Evolutionary conservation across 2,797 vertebrate species (phyloP).

Genomic region (Dallia pectoralis): DNA sequence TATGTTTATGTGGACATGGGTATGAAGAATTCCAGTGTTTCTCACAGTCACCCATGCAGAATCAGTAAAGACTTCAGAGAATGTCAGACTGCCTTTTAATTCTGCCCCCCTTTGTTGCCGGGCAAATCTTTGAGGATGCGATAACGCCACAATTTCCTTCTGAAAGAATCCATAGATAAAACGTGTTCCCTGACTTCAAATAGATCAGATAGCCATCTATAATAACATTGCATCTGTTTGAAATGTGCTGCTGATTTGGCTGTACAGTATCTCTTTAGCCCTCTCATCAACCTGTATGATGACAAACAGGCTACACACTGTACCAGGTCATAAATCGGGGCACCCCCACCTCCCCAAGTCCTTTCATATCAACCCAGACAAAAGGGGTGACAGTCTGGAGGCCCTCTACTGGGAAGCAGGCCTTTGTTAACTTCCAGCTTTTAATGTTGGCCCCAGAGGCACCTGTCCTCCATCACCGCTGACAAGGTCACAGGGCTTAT

Average conservation of each 20-base stretch:
- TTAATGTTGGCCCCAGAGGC: slow-evolving; percentile 56
- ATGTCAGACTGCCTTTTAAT: slow-evolving; percentile 47
- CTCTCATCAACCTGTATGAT: too few species aligned
- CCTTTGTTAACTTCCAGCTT: slow-evolving; percentile 19
- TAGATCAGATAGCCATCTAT: not conserved
- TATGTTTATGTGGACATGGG: not conserved
- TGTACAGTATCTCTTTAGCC: not conserved
- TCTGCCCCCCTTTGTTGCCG: slow-evolving; percentile 25
- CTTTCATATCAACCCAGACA: slow-evolving; percentile 56
- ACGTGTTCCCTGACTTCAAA: too few species aligned
- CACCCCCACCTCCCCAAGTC: slow-evolving; percentile 34
- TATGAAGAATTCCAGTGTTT: slow-evolving; percentile 14
- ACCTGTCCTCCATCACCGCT: slow-evolving; percentile 52
- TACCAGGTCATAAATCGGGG: slow-evolving; percentile 54
- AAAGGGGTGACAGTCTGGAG: slow-evolving; percentile 30
- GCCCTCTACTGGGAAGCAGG: slow-evolving; percentile 22
- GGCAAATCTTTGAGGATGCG: slow-evolving; percentile 46
- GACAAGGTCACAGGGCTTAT: slow-evolving; percentile 29
- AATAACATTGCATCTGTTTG: not conserved
- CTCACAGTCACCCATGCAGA: slow-evolving; percentile 23
- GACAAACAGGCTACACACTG: slow-evolving; percentile 13
- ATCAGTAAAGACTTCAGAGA: slow-evolving; percentile 30
- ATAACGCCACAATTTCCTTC: not conserved
- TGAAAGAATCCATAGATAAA: too few species aligned
- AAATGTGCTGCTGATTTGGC: not conserved